phyloP scores from a whole-genome alignment of 1,140 invertebrate species.

The Bombus confusus region DNA sequence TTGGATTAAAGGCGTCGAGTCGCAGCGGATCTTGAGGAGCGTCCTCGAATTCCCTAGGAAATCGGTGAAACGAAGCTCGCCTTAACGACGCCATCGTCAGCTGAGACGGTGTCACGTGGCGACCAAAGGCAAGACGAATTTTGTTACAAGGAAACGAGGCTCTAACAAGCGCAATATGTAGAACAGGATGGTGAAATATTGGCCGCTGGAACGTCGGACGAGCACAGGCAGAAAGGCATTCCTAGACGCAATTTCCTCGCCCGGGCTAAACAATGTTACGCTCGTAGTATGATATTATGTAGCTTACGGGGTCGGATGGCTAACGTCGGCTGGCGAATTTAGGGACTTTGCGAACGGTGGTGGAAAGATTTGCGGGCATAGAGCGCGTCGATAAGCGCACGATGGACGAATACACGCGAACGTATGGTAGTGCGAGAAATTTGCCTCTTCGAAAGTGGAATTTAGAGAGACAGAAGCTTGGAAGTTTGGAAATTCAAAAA shows the following conservation, averaged over 20 bases:
- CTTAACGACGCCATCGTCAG: slow-evolving; percentile 10
- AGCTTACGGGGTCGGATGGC: neutral
- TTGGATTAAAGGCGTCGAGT: slow-evolving; percentile 13
- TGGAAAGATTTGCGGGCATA: neutral
- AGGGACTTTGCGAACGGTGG: neutral
- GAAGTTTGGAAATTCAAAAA: no score
- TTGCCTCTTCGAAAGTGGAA: no score
- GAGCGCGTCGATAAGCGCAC: no score
- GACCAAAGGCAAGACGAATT: neutral
- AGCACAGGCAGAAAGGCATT: neutral
- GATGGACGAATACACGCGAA: no score
- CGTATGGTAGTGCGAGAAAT: no score
- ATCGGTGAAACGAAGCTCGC: neutral
- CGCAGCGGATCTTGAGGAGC: neutral
- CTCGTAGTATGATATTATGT: neutral
- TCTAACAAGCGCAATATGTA: slow-evolving; percentile 5
- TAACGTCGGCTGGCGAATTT: neutral
- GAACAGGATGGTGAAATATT: slow-evolving; percentile 27
- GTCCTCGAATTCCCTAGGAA: neutral
- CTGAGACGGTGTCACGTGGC: neutral
- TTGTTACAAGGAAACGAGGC: neutral
- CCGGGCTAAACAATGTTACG: neutral
- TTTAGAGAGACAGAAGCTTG: no score
- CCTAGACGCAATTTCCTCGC: neutral
- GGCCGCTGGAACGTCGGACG: neutral